Percentiles rank a stretch among this genome's conserved stretches.
phyloP scores from a whole-genome alignment of 1,140 invertebrate species.

The Nymphalis io region DNA sequence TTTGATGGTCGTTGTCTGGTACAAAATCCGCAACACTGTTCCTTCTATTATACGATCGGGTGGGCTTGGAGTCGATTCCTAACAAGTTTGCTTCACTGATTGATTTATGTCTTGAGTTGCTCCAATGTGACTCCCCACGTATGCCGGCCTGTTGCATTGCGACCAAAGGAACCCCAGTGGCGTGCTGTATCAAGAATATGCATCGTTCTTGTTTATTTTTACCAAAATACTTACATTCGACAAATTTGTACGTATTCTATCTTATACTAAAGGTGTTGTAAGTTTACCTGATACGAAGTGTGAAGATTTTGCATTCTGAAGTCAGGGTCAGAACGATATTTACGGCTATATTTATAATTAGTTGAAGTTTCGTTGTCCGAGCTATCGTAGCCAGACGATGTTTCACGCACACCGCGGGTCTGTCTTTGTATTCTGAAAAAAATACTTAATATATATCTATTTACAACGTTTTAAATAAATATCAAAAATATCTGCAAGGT shows the following conservation, averaged over 20 bases:
- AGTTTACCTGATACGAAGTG: constrained; percentile 78
- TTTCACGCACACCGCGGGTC: constrained; percentile 74
- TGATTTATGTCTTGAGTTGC: constrained; percentile 82
- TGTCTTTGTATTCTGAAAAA: constrained; percentile 70
- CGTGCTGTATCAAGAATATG: constrained; percentile 47
- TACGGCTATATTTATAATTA: constrained; percentile 84
- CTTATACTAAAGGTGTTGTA: too few relatives aligned
- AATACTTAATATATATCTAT: neutral
- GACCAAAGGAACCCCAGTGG: constrained; percentile 78
- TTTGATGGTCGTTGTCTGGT: constrained; percentile 80
- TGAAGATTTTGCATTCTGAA: constrained; percentile 85
- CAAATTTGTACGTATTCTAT: too few relatives aligned
- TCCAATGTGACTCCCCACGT: constrained; percentile 80
- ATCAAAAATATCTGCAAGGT: too few relatives aligned
- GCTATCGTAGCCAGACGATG: constrained; percentile 93
- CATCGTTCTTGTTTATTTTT: neutral
- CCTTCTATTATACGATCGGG: constrained; percentile 77
- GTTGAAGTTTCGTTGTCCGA: constrained; percentile 85
- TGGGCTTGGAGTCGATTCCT: constrained; percentile 78
- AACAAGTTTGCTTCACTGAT: constrained; percentile 90
- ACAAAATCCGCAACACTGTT: constrained; percentile 85
- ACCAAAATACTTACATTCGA: too few relatives aligned
- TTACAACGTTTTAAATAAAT: too few relatives aligned
- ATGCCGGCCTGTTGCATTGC: constrained; percentile 83
- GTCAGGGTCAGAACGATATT: constrained; percentile 90